A percentile compares a stretch with the other conserved stretches of the same genome.
Evolutionary conservation across 64 coral and sea anemone genomes (phyloP).

Genomic region (Astreopora myriophthalma): DNA sequence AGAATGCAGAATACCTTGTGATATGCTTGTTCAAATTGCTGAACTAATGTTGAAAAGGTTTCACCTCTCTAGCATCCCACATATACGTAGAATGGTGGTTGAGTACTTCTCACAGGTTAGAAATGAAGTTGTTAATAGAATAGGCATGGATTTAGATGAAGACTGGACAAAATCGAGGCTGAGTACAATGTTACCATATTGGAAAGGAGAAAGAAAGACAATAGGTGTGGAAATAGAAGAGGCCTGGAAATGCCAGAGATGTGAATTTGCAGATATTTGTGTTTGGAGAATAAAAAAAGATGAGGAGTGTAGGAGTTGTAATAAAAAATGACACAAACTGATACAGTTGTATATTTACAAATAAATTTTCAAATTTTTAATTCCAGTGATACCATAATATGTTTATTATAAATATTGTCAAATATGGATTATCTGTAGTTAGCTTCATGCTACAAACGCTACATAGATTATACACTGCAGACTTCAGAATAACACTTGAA

Average conservation of each 20-base stretch:
- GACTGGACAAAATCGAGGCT: conserved; percentile 54
- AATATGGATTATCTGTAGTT: too few species aligned
- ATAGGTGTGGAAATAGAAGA: conserved; percentile 77
- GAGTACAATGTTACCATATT: conserved; percentile 60
- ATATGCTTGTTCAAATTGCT: conserved; percentile 55
- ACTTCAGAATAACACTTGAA: too few species aligned
- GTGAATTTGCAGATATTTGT: conserved; percentile 66
- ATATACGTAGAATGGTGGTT: conserved; percentile 16
- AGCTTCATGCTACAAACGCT: too few species aligned
- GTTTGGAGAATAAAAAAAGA: conserved; percentile 71
- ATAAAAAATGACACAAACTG: background rate
- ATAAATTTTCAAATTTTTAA: too few species aligned
- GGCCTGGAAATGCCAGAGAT: conserved; percentile 80
- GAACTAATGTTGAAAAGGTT: conserved; percentile 42
- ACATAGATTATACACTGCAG: too few species aligned
- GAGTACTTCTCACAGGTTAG: conserved; percentile 64
- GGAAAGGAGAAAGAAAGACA: conserved; percentile 57
- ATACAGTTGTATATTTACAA: background rate
- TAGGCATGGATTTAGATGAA: conserved; percentile 41
- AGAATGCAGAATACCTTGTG: conserved; percentile 20
- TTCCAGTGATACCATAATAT: too few species aligned
- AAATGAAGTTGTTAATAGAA: conserved; percentile 40
- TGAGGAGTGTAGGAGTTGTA: conserved; percentile 44
- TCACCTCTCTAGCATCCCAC: conserved; percentile 1
- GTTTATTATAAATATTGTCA: background rate